phyloP scores from a whole-genome alignment of 2,888 invertebrate species.

The Thyatira batis region DNA sequence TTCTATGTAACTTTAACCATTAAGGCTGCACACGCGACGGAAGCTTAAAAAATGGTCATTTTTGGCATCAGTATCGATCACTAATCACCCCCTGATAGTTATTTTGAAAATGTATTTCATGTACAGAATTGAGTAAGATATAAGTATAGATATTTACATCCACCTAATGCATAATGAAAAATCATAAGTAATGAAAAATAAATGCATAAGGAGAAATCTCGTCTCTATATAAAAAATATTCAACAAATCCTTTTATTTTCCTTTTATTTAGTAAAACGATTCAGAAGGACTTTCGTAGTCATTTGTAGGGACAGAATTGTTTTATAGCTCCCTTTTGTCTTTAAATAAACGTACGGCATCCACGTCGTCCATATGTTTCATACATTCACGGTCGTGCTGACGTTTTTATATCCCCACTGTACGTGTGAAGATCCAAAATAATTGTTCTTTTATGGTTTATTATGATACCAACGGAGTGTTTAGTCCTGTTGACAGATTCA shows the following conservation, averaged over 20 bases:
- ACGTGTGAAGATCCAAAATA: conserved; percentile 73
- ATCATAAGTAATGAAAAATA: no score
- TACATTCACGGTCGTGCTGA: conserved; percentile 60
- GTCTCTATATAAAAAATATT: not conserved
- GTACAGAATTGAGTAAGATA: no score
- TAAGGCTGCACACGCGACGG: no score
- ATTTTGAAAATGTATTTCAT: no score
- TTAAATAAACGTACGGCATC: conserved; percentile 44
- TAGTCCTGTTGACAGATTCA: conserved; percentile 68
- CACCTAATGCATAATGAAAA: no score
- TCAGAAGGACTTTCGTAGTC: conserved; percentile 9
- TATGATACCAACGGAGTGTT: conserved; percentile 73
- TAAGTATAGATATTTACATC: no score
- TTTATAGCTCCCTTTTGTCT: conserved; percentile 30
- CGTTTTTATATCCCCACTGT: conserved; percentile 61
- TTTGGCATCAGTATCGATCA: no score
- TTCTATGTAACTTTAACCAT: no score
- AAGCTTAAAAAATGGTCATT: no score
- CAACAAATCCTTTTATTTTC: not conserved
- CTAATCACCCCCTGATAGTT: no score
- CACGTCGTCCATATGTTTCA: conserved; percentile 56
- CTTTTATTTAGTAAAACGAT: no score
- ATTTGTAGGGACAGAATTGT: conserved; percentile 21
- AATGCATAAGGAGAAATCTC: no score
- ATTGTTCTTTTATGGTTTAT: conserved; percentile 69